Base-by-base conservation (phyloP, 2,888 invertebrate species). In the Nomada goodeniana region DNA sequence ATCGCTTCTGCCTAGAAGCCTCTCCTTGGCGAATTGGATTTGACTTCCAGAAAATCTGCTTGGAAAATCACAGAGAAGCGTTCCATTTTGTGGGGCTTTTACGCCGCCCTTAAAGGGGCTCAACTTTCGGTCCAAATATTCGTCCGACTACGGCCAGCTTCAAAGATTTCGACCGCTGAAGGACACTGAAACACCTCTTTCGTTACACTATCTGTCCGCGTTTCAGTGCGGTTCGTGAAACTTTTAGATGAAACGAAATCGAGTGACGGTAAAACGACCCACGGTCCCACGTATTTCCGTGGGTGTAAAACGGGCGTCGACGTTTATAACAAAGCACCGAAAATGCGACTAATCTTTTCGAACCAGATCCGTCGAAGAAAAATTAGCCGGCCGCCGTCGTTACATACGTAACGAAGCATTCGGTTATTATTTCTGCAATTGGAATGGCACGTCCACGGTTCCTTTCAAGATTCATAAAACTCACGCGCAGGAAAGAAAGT, bases 1-100 rank as follows among this genome's bases (percentile, higher is more conserved):
- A 80, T 73, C 63, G 44, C 13, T 23, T 64, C 44, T 26, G 72
- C 44, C 52, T 53, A 55, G 55, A 65, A 23, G 20, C 15, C 42
- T 20, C 23, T 72, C 65, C 42, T 53, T 26, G 26, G 18, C 47
- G 57, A 63, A 72, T 64, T 63, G 63, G 68, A 72, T 69, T 72
- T 53, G 72, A 73, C 79, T 79, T 57, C n/a, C 23, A 55, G 52
- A 72, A 63, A 69, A 72, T 79, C 73, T 73, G 79, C 68, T 79
- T 59, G 80, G 64, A 64, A 53, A 72, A 73, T 79, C 80, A 79
- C 68, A 64, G 68, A 44, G 47, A 60, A 65, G 13, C 65, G 76
- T 76, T 36, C 65, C 65, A 50, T 52, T 50, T n/a, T 61, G 20
- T 55, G 42, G 29, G 44, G 44, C 63, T 63, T 57, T 20, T 50